Evolutionary conservation across 2,797 vertebrate genomes (phyloP), one percentile per base, ranked within the genome.

Genomic region (Takifugu rubripes): DNA sequence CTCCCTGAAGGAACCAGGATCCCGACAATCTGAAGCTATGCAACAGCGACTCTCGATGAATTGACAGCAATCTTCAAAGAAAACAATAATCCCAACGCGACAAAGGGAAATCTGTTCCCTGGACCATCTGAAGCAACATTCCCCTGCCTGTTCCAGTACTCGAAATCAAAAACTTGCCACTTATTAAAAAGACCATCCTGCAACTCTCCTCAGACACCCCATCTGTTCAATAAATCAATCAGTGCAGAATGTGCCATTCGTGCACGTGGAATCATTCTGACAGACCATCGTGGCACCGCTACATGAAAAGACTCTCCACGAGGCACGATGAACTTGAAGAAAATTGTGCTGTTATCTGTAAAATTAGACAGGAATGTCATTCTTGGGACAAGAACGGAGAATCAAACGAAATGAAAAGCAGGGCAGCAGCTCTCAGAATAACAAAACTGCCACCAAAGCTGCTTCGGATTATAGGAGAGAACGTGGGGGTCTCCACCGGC

Each of bases 1-100:
- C 75, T 77, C 81, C 73, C 78, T 68, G 56, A 76, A 79, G 83
- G 74, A 80, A 64, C 16, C 60, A 54, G 72, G 84, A 88, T 89
- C 84, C 79, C 72, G 74, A 65, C 72, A 78, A 85, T 87, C 84
- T 74, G 49, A 77, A 74, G 84, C 84, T 83, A 74, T 80, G 77
- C 82, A 65, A 53, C 59, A 61, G 88, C 73, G 77, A 57, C 64
- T 61, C 68, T 74, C 72, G 74, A 66, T 3, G 3, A 45, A 85
- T 82, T 81, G 79, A 78, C 36, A 56, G 55, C 59, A 71, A 64
- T 58, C 52, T 65, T 54, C 49, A 61, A 58, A 72, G 55, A 68
- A 70, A 79, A 74, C 60, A 61, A 48, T 78, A 84, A 84, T 86
- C 75, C 66, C 43, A 31, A 26, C 33, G 36, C 62, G 64, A 14